A percentile compares a stretch with the other conserved stretches of the same genome.
Conservation (phyloP, 2,888 invertebrate genomes). For the Caenorhabditis zanzibari region DNA sequence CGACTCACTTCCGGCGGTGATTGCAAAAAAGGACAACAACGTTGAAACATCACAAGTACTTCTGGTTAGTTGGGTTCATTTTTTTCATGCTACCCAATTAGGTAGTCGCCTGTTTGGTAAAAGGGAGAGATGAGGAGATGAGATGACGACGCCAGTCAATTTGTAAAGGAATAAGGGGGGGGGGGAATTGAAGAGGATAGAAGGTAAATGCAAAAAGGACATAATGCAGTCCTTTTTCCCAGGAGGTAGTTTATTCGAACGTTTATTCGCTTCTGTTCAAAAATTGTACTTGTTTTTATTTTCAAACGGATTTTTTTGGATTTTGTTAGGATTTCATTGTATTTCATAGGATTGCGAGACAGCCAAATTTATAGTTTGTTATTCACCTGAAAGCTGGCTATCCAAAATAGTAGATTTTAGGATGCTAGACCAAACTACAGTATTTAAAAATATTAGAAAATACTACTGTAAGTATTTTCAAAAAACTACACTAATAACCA, state of each 20-base stretch:
- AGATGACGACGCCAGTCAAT: conserved; percentile 50
- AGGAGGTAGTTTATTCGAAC: conserved; percentile 1
- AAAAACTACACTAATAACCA: no score
- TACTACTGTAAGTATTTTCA: no score
- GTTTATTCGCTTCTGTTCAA: not conserved
- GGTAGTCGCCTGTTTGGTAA: conserved; percentile 20
- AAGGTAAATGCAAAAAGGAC: conserved; percentile 24
- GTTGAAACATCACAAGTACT: conserved; percentile 56
- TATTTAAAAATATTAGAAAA: no score
- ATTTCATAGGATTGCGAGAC: no score
- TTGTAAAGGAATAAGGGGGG: conserved; percentile 29
- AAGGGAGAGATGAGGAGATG: no score
- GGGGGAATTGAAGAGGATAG: conserved; percentile 13
- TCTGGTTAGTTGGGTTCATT: conserved; percentile 60
- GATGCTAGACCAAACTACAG: no score
- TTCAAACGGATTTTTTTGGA: not conserved
- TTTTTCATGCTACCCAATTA: conserved; percentile 11
- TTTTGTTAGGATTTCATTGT: no score
- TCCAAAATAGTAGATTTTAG: no score
- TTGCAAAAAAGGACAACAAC: conserved; percentile 49
- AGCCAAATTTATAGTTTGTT: no score
- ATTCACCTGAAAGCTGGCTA: no score
- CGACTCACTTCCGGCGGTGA: conserved; percentile 61
- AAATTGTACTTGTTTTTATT: not conserved
- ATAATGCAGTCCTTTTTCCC: conserved; percentile 38